phyloP scores from a whole-genome alignment of 2,888 invertebrate species.

The Amphimallon solstitiale region DNA sequence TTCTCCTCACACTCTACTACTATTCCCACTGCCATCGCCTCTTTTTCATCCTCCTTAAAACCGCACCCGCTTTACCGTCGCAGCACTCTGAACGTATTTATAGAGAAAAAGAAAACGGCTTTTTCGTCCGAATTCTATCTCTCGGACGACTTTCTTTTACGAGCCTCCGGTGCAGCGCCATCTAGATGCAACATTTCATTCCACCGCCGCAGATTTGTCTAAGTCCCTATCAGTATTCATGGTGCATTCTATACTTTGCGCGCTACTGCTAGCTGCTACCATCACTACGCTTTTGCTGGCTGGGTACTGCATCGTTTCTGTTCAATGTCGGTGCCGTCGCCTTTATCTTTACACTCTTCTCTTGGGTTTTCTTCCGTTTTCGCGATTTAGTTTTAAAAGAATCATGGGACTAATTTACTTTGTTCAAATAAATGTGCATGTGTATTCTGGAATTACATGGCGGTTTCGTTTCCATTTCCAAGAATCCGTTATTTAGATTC shows the following conservation, averaged over 20 bases:
- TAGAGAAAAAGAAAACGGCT: constrained; percentile 30
- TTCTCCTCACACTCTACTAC: neutral
- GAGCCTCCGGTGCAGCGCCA: constrained; percentile 52
- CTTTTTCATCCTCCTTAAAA: neutral
- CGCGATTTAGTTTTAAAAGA: constrained; percentile 43
- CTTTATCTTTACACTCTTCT: neutral
- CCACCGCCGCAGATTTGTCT: constrained; percentile 52
- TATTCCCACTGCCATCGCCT: neutral
- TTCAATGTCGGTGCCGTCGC: constrained; percentile 6
- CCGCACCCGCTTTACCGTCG: neutral
- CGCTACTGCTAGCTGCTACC: constrained; percentile 34
- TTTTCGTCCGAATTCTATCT: constrained; percentile 37
- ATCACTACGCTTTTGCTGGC: constrained; percentile 23
- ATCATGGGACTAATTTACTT: constrained; percentile 43
- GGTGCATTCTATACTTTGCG: constrained; percentile 45
- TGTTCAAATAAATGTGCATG: constrained; percentile 19
- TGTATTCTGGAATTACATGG: constrained; percentile 1
- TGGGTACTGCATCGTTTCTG: neutral
- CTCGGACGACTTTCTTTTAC: constrained; percentile 46
- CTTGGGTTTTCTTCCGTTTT: constrained; percentile 21
- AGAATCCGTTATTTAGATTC: too few species aligned
- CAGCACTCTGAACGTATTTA: constrained; percentile 21
- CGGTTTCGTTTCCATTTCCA: neutral
- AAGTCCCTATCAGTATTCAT: constrained; percentile 54
- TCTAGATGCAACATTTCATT: constrained; percentile 50